phyloP scores from a whole-genome alignment of 2,797 vertebrate genomes.

The Pteronotus mesoamericanus region DNA sequence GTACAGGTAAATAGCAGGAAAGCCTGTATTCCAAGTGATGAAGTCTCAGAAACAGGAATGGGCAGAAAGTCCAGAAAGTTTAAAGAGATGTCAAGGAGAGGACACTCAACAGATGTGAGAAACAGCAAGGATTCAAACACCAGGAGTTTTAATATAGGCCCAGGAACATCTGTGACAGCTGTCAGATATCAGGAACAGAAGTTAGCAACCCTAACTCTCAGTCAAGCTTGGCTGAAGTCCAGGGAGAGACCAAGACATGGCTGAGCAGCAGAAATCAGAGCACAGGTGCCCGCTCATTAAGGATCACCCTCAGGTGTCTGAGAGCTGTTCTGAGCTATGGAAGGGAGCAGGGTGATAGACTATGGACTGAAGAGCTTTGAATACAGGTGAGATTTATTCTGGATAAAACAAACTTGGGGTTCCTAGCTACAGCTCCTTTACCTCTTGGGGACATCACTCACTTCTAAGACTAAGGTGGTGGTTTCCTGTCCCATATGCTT shows the following conservation, averaged over 20 bases:
- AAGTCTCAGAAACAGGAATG: neutral
- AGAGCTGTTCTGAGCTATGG: neutral
- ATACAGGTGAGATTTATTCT: neutral
- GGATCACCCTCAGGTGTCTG: neutral
- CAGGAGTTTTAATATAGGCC: neutral
- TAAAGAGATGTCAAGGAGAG: conserved; percentile 49
- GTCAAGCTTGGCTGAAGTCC: conserved; percentile 2
- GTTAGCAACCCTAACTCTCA: neutral
- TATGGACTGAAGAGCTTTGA: neutral
- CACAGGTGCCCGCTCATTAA: neutral
- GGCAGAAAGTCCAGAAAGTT: neutral
- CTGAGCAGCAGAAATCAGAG: neutral
- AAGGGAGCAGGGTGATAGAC: neutral
- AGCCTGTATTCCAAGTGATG: neutral
- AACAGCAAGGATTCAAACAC: conserved; percentile 28
- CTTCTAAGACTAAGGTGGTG: neutral
- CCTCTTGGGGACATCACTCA: neutral
- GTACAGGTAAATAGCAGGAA: neutral
- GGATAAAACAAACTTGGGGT: neutral
- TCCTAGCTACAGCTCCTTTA: neutral
- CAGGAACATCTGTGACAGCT: conserved; percentile 44
- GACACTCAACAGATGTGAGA: conserved; percentile 32
- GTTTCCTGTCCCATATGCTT: neutral
- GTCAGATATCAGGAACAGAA: conserved; percentile 28
- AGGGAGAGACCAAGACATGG: neutral